Percentiles rank a stretch among this genome's conserved stretches.
phyloP scores from a whole-genome alignment of 1,140 invertebrate genomes.

The Drosophila nigrodunni region DNA sequence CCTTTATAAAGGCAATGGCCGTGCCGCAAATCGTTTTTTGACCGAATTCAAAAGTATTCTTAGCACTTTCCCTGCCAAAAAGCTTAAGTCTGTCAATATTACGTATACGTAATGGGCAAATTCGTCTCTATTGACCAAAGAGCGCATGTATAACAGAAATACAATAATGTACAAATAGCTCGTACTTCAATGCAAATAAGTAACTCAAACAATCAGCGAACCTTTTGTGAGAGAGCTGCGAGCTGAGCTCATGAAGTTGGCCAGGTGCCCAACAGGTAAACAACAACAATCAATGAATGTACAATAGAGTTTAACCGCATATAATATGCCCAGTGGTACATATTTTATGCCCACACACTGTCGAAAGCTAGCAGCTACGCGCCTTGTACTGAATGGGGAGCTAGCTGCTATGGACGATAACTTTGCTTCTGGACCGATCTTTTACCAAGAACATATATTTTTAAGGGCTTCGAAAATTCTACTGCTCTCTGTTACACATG shows the following conservation, averaged over 20 bases:
- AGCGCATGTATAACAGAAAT: slow-evolving; percentile 43
- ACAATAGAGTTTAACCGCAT: too few relatives aligned
- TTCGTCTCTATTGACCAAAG: not conserved
- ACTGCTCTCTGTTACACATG: too few relatives aligned
- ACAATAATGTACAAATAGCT: slow-evolving; percentile 59
- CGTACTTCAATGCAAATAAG: slow-evolving; percentile 68
- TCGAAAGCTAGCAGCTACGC: too few relatives aligned
- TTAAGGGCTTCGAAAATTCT: too few relatives aligned
- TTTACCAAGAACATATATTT: too few relatives aligned
- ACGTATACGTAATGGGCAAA: slow-evolving; percentile 41
- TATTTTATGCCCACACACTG: too few relatives aligned
- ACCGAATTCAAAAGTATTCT: not conserved
- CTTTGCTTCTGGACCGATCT: too few relatives aligned
- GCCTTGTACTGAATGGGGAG: too few relatives aligned
- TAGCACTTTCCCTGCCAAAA: slow-evolving; percentile 58
- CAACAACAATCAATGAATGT: slow-evolving; percentile 36
- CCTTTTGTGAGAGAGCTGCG: slow-evolving; percentile 8
- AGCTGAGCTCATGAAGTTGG: slow-evolving; percentile 46
- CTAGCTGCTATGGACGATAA: too few relatives aligned
- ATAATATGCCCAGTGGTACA: too few relatives aligned
- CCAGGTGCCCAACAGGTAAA: slow-evolving; percentile 63
- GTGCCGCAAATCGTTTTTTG: not conserved
- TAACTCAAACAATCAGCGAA: slow-evolving; percentile 68
- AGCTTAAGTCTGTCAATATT: slow-evolving; percentile 25
- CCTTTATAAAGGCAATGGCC: not conserved